A percentile compares a stretch with the other conserved stretches of the same genome.
Conservation (phyloP, 2,113 vertebrate species). For the Saccopteryx leptura region DNA sequence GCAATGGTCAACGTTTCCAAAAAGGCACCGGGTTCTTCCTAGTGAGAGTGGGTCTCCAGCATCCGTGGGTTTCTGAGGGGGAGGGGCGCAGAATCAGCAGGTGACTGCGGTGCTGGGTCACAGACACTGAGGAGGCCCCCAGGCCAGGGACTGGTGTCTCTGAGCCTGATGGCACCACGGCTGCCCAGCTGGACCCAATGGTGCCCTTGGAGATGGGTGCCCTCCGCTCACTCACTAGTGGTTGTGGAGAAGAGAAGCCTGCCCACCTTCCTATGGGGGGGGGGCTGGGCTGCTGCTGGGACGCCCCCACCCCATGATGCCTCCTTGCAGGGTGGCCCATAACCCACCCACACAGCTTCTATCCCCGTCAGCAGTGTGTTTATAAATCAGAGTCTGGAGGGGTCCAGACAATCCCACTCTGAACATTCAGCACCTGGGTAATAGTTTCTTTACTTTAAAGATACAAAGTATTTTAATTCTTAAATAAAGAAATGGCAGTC, state of each 20-base stretch:
- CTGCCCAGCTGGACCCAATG: rapidly evolving
- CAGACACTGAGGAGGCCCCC: too few species aligned
- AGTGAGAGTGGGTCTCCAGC: not conserved
- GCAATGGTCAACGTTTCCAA: not conserved
- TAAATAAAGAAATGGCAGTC: not conserved
- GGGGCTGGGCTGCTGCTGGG: rapidly evolving
- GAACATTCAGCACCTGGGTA: not conserved
- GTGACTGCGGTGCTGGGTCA: too few species aligned
- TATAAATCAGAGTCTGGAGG: not conserved
- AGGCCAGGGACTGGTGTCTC: not conserved
- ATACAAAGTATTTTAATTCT: not conserved
- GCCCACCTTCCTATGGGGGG: rapidly evolving
- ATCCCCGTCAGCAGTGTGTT: too few species aligned
- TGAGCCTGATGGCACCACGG: not conserved
- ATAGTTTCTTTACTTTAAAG: not conserved
- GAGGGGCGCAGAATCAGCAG: too few species aligned
- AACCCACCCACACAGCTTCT: rapidly evolving
- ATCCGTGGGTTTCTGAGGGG: too few species aligned
- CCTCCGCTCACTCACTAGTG: rapidly evolving
- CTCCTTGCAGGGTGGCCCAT: rapidly evolving
- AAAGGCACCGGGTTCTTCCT: not conserved
- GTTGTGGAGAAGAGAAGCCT: rapidly evolving
- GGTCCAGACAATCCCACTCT: not conserved
- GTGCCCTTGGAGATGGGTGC: rapidly evolving
- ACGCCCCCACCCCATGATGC: not conserved